These are phyloP conservation scores for Megaustenia siamemsis DNA, from an alignment of 2,888 invertebrate species.

Conservation along the genomic window DNA sequence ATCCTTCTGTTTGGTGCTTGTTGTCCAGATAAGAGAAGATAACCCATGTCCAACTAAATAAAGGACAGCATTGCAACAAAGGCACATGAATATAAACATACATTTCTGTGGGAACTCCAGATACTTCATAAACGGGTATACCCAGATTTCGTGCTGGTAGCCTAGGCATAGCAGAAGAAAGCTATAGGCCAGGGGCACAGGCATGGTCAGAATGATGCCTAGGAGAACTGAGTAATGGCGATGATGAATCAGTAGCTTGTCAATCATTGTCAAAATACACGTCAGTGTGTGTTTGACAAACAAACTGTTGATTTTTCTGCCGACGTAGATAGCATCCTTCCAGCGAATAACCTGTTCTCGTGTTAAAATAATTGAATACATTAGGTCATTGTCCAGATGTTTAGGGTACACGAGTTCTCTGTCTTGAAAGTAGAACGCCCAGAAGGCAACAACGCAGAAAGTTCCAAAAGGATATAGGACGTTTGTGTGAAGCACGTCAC, in stretches of 20 bases:
- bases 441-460: neutral
- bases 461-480: slow-evolving; percentile 9
- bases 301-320: slow-evolving; percentile 16
- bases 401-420: slow-evolving; percentile 12
- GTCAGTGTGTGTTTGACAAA: slow-evolving; percentile 4
- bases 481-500: neutral
- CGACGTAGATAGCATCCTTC: neutral
- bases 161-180: neutral
- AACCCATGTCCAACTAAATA: neutral
- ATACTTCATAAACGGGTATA: slow-evolving; percentile 6
- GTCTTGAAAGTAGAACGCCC: slow-evolving; percentile 12
- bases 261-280: neutral
- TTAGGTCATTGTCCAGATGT: neutral
- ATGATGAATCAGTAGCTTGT: neutral
- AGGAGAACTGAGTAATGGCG: neutral
- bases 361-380: neutral
- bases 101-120: neutral
- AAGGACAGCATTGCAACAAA: neutral
- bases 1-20: neutral
- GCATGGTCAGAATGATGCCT: neutral
- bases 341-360: neutral
- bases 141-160: neutral
- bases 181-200: neutral
- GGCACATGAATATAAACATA: neutral
- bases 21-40: neutral